Base-by-base conservation (phyloP, 2,113 vertebrate species). In the Syngnathoides biaculeatus region DNA sequence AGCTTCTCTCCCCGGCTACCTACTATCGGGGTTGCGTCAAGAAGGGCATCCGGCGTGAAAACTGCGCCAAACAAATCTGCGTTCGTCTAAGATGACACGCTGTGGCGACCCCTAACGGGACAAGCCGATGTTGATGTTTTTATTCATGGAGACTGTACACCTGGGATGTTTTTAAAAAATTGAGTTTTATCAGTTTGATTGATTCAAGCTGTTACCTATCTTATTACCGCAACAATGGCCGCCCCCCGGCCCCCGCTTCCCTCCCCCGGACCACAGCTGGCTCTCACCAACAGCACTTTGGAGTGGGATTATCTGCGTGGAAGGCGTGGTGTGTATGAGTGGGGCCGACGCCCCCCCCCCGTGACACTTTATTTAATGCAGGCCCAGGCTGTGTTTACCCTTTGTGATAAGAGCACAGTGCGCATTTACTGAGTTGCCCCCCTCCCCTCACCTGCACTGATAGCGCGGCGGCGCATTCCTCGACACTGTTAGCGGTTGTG, bases 351-450 rank as follows among this genome's bases (percentile, higher is more conserved):
- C 81, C 79, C 27, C 80, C 83, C 77, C 77, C 67, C 85, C 84
- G 85, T 87, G 87, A 89, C 87, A 87, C 85, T 89, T 62, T 86
- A 86, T 82, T 89, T 81, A 90, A 90, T 85, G 84, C 88, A 89
- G 86, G 68, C 77, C 74, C 80, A 67, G 59, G 8, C 79, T 84
- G 80, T 91, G 89, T 91, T 92, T 91, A 91, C 88, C 60, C 83
- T 79, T 60, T 72, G 79, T 82, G 90, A 92, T 92, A 92, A 92
- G 75, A 84, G 81, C 85, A 67, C 79, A 63, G 74, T 75, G 77
- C 72, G 72, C 85, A 89, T 84, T 84, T 83, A 79, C 72, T 68
- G 74, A 77, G 77, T 81, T 74, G n/a, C 35, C 1, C 58, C 2
- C 58, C 35, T 13, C 30, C 9, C 73, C 72, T 76, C 5, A 68